Evolutionary conservation across 2,888 invertebrate species (phyloP), one percentile per base, ranked within the genome.

Genomic region (Eristalis pertinax): DNA sequence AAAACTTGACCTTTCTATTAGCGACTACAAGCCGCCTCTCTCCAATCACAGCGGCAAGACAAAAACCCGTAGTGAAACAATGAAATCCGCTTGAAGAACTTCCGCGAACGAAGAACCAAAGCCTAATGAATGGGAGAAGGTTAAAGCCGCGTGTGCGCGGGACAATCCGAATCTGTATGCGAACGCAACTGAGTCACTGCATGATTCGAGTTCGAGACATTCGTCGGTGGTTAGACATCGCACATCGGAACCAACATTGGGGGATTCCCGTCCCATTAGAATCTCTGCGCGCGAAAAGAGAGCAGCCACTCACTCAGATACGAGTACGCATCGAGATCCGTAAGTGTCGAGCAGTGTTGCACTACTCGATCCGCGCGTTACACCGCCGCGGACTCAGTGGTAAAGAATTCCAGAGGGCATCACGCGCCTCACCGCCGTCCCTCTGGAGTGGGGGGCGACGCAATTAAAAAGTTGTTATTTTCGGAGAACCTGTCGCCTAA

Each of bases 401-500:
- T 56, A n/a, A 56, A 41, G 68, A 77, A 77, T 78, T 80, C 50
- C 68, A 74, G 19, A 15, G 15, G 62, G 41, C 74, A n/a, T 43
- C 60, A 24, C 11, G 60, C 32, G 74, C 43, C 15, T 15, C 41
- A n/a, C n/a, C 43, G 19, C 7, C 50, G 50, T 19, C 8, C 50
- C 50, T 4, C 19, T 19, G 50, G 50, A 19, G 50, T 26, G 26
- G 50, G 50, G 65, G n/a, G 62, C 24, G 60, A 26, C 43, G 4
- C 38, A 75, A 81, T 81, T 81, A 81, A 75, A 81, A 81, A 81
- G 81, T 81, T 81, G 83, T 86, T 86, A 72, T 79, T 86, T 78
- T 79, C 70, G 82, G 67, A 82, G 78, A 86, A 86, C 86, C 86
- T 78, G 86, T 67, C 82, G 56, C 79, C 60, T 29, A 10, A 19